phyloP scores from a whole-genome alignment of 2,888 invertebrate species.

The Polymixis lichenea region DNA sequence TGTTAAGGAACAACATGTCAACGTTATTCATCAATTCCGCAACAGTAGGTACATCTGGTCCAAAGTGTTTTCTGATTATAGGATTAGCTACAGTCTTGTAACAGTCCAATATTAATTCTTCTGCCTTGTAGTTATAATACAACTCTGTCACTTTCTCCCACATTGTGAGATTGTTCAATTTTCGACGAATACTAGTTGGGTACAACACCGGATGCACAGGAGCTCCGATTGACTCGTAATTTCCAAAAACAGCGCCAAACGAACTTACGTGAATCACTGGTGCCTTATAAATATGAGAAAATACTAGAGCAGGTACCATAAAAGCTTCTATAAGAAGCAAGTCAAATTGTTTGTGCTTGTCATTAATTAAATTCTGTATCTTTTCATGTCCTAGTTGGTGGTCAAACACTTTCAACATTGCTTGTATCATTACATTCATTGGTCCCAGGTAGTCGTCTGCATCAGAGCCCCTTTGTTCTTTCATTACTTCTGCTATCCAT shows the following conservation, averaged over 20 bases:
- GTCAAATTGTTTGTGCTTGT: slow-evolving; percentile 68
- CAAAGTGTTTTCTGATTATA: slow-evolving; percentile 59
- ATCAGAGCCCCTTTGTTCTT: background rate
- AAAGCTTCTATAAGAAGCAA: slow-evolving; percentile 69
- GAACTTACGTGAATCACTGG: slow-evolving; percentile 75
- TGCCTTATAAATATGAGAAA: slow-evolving; percentile 61
- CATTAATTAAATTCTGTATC: slow-evolving; percentile 63
- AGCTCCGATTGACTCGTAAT: slow-evolving; percentile 67
- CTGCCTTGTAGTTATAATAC: slow-evolving; percentile 46
- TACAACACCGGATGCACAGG: slow-evolving; percentile 70
- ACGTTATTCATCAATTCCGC: slow-evolving; percentile 67
- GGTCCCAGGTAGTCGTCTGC: no score
- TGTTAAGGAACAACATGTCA: slow-evolving; percentile 70
- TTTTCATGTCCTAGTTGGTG: slow-evolving; percentile 40
- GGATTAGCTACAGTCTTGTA: background rate
- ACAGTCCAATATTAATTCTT: background rate
- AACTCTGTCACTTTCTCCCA: slow-evolving; percentile 70
- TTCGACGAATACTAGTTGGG: slow-evolving; percentile 55
- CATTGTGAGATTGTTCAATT: slow-evolving; percentile 64
- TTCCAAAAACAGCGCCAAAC: slow-evolving; percentile 57
- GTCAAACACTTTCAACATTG: slow-evolving; percentile 47
- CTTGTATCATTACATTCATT: slow-evolving; percentile 5
- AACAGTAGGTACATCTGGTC: slow-evolving; percentile 60
- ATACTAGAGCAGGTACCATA: slow-evolving; percentile 47
- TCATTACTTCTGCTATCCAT: background rate